These are phyloP conservation scores for Hylomyscus alleni DNA, from an alignment of 2,797 vertebrate genomes.

Conservation along the genomic window DNA sequence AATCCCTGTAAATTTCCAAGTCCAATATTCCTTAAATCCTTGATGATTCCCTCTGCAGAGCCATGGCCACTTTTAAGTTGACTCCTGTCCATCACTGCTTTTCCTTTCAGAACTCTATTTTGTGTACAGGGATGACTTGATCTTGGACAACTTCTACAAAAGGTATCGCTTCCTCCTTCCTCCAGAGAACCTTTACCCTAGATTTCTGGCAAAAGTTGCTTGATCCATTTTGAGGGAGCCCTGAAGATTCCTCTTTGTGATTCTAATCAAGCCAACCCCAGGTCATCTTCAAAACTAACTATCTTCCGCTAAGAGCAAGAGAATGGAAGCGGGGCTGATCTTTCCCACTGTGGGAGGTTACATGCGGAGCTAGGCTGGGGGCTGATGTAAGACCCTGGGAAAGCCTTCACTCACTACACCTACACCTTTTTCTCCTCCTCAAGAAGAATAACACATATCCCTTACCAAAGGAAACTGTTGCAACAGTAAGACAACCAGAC, in stretches of 20 bases:
- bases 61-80: neutral
- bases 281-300: conserved; percentile 44
- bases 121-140: neutral
- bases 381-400: neutral
- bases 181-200: neutral
- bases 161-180: neutral
- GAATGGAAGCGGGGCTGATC: neutral
- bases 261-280: neutral
- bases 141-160: neutral
- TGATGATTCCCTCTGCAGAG: neutral
- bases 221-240: neutral
- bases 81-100: neutral
- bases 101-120: neutral
- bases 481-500: neutral
- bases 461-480: neutral
- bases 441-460: neutral
- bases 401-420: neutral
- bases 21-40: neutral
- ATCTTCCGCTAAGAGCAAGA: neutral
- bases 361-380: neutral
- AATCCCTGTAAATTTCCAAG: neutral
- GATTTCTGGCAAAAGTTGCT: neutral
- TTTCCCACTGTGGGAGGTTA: neutral
- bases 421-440: neutral
- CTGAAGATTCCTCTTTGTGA: neutral